Percentiles rank a stretch among this genome's conserved stretches.
phyloP scores from a whole-genome alignment of 30 jellyfish, hydroid and myxozoan genomes.

The Catostylus mosaicus region DNA sequence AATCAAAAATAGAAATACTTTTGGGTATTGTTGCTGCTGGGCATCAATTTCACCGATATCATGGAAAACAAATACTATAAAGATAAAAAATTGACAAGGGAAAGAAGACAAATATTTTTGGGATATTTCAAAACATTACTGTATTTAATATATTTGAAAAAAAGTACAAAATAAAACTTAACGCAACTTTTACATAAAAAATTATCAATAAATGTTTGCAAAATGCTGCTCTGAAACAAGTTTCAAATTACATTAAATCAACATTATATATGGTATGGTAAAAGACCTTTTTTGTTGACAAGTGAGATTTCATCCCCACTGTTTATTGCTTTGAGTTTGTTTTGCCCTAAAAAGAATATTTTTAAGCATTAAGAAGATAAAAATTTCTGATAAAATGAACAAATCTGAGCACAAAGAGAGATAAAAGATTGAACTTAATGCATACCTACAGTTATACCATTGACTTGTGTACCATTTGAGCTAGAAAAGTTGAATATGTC shows the following conservation, averaged over 20 bases:
- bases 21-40: conserved; percentile 27
- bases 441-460: conserved; percentile 22
- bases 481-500: not conserved
- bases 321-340: not conserved
- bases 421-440: not conserved
- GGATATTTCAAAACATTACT: no score
- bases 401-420: not conserved
- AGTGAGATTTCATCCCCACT: conserved; percentile 42
- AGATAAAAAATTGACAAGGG: no score
- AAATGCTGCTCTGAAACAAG: no score
- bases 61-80: conserved; percentile 19
- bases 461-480: conserved; percentile 25
- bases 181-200: no score
- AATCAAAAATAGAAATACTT: no score
- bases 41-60: conserved; percentile 9
- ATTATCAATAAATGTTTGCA: no score
- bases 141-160: no score
- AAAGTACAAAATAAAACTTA: no score
- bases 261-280: no score
- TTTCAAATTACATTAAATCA: no score
- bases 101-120: no score
- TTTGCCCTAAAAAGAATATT: conserved; percentile 1
- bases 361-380: not conserved
- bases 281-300: conserved; percentile 11
- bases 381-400: not conserved